These are phyloP conservation scores for Chionis minor DNA, from an alignment of 2,113 vertebrate genomes.

Conservation along the genomic window DNA sequence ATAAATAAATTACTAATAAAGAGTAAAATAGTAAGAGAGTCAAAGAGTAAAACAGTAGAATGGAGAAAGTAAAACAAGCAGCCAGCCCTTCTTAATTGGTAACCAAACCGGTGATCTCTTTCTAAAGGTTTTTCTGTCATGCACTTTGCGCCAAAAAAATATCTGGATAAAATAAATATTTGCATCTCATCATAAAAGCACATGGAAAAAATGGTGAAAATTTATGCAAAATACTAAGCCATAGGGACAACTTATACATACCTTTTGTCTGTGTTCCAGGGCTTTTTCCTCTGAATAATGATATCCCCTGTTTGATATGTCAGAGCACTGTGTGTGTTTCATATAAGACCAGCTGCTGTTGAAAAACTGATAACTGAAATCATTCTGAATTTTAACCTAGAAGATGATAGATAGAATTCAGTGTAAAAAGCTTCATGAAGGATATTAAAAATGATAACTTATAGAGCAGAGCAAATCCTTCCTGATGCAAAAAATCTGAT, in stretches of 20 bases:
- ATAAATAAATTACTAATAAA: not conserved
- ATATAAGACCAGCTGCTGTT: constrained; percentile 90
- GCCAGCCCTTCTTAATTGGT: not conserved
- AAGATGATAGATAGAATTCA: not conserved
- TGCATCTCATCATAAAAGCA: not conserved
- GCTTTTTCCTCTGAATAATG: accelerated
- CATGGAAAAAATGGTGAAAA: not conserved
- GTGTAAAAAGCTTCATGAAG: not conserved
- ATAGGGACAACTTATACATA: not conserved
- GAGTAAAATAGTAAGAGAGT: not conserved
- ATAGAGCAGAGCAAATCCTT: not conserved
- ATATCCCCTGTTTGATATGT: not conserved
- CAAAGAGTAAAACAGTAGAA: not conserved
- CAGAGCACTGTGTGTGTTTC: constrained; percentile 55
- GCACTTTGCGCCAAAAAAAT: not conserved
- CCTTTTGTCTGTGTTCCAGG: constrained; percentile 47
- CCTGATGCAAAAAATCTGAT: not conserved
- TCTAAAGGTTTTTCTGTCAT: not conserved
- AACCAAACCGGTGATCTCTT: not conserved
- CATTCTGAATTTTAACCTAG: constrained; percentile 87
- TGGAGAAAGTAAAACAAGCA: not conserved
- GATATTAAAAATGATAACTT: not conserved
- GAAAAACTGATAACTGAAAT: constrained; percentile 89
- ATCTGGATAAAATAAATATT: not conserved
- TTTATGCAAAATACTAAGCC: not conserved